Evolutionary conservation across 2,888 invertebrate genomes (phyloP).

Genomic region (Microdon myrmicae): DNA sequence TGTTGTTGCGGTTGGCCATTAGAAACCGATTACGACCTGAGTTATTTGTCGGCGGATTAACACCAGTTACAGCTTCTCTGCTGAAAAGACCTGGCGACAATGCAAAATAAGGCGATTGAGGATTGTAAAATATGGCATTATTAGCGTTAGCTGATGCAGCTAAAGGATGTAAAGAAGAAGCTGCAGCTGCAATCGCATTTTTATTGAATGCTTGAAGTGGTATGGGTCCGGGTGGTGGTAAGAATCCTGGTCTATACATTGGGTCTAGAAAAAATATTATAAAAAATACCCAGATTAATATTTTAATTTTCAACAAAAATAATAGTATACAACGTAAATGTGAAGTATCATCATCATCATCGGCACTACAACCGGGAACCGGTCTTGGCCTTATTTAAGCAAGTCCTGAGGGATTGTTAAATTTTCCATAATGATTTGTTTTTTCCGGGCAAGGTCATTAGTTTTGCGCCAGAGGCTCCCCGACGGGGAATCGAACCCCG

Average conservation of each 20-base stretch:
- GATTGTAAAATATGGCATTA: conserved; percentile 52
- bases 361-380: no score
- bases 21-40: conserved; percentile 37
- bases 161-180: conserved; percentile 33
- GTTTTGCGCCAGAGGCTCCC: no score
- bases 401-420: no score
- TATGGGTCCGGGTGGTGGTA: conserved; percentile 42
- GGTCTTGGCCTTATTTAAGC: no score
- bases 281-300: no score
- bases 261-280: conserved; percentile 53
- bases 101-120: conserved; percentile 54
- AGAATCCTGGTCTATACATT: conserved; percentile 54
- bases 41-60: conserved; percentile 37
- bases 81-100: conserved; percentile 51
- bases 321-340: no score
- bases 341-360: no score
- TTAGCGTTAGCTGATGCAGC: conserved; percentile 49
- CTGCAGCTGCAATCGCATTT: conserved; percentile 36
- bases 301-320: no score
- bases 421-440: no score
- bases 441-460: no score
- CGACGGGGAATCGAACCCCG: no score
- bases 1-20: conserved; percentile 37
- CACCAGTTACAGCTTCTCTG: conserved; percentile 50
- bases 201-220: conserved; percentile 51